Evolutionary conservation across 2,888 invertebrate genomes (phyloP).

Genomic region (Lacanobia wlatinum): DNA sequence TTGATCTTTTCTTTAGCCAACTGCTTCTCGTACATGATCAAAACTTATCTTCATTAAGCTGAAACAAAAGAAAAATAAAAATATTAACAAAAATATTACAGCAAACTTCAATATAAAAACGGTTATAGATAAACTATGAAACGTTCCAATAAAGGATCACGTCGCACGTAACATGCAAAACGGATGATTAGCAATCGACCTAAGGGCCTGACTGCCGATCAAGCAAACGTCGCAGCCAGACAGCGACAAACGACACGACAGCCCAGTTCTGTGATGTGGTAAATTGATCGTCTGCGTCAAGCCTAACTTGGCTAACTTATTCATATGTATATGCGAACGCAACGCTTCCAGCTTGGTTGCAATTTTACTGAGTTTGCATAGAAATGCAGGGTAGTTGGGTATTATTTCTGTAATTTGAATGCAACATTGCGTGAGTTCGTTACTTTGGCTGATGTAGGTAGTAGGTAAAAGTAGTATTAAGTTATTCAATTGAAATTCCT

Average conservation of each 20-base stretch:
- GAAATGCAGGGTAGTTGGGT: background rate
- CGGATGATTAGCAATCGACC: constrained; percentile 11
- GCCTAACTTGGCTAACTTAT: constrained; percentile 49
- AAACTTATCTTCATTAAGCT: too few species aligned
- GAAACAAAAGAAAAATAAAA: background rate
- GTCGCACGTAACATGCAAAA: constrained; percentile 31
- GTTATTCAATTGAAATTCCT: too few species aligned
- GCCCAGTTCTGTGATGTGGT: constrained; percentile 15
- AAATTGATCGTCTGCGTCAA: constrained; percentile 42
- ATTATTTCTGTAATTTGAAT: constrained; percentile 18
- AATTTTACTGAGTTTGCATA: constrained; percentile 24
- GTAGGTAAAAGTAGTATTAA: too few species aligned
- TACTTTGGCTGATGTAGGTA: too few species aligned
- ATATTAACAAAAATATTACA: too few species aligned
- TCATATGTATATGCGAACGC: constrained; percentile 37
- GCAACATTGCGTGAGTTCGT: background rate
- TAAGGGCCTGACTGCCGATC: constrained; percentile 35
- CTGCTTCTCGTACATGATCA: too few species aligned
- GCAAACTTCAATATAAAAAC: background rate
- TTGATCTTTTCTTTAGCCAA: too few species aligned
- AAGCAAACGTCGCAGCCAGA: constrained; percentile 26
- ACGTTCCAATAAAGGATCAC: constrained; percentile 23
- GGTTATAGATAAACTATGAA: constrained; percentile 9
- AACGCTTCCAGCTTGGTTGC: constrained; percentile 19
- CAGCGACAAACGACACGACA: constrained; percentile 34